Conservation (phyloP, 2,113 vertebrate species). For the human region DNA sequence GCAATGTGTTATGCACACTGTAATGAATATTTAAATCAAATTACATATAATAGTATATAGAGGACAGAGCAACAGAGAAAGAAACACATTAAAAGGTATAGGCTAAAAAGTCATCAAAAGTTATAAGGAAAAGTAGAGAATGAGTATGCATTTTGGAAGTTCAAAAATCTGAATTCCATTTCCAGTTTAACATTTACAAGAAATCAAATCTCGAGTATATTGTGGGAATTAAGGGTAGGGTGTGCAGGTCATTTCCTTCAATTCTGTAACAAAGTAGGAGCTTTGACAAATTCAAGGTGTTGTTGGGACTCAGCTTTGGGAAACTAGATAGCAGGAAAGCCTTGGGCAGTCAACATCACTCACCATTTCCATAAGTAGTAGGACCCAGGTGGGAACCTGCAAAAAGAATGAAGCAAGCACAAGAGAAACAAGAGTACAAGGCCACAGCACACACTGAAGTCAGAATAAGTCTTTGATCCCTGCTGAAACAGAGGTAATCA, state of each 20-base stretch:
- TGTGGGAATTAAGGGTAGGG: fast-evolving
- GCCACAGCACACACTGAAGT: not conserved
- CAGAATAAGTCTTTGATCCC: not conserved
- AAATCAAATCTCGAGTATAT: not conserved
- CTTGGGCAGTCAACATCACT: not conserved
- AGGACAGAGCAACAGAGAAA: not conserved
- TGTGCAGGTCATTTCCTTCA: not conserved
- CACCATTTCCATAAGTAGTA: not conserved
- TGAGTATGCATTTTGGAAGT: not conserved
- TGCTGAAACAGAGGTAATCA: not conserved
- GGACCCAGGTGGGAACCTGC: not conserved
- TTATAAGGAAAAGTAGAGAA: not conserved
- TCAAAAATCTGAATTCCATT: not conserved
- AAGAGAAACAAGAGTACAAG: not conserved
- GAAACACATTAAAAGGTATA: not conserved
- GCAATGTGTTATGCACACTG: not conserved
- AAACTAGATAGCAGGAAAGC: not conserved
- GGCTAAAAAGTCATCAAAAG: not conserved
- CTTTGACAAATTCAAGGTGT: not conserved
- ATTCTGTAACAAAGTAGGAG: not conserved
- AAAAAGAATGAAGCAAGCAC: not conserved
- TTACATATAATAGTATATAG: not conserved
- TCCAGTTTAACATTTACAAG: not conserved
- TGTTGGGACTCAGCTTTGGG: not conserved
- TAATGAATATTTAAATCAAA: not conserved